Base-by-base conservation (phyloP, 2,797 vertebrate species). In the Cetoscarus ocellatus region DNA sequence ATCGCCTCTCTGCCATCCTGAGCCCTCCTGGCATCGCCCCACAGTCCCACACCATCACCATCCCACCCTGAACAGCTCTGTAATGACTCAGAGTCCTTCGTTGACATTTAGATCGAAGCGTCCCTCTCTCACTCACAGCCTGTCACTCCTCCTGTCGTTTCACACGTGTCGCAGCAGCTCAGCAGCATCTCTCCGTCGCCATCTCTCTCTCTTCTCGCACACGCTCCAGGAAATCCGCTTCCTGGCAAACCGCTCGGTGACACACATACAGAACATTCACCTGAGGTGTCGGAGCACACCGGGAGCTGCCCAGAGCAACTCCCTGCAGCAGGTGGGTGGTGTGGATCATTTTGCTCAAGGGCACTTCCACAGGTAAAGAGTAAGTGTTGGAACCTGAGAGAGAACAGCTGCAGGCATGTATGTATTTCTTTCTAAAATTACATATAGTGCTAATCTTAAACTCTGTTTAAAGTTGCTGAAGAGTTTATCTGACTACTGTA, bases 71-170 rank as follows among this genome's bases (percentile, higher is more conserved):
- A 67, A 40, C 61, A 59, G 67, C 51, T 48, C 40, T 70, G 48
- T 10, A 18, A 47, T 65, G 66, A 82, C 61, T 83, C 65, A 49
- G 45, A 59, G 40, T 0, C 27, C 11, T 64, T 75, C 48, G 76
- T 51, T 82, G 79, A 87, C 83, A 85, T 90, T 86, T 79, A 47
- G 54, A 80, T 62, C 13, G 40, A 43, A 65, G 64, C 17, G 10
- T 57, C 62, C 67, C 68, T 14, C 65, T 14, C 68, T 65, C 57
- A 1, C 52, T 79, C 56, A 0, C 78, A 63, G 38, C 59, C 76
- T 45, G 58, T 58, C 62, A 18, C 73, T 62, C 59, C 72, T 57
- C 65, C 40, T 38, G 7, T 69, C 39, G 7, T 61, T 75, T 81
- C 73, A 53, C 77, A 71, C 73, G n/a, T 44, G 54, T n/a, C 11